phyloP scores from a whole-genome alignment of 53 echinoderm and acorn worm genomes.

The Stichopus horrens region DNA sequence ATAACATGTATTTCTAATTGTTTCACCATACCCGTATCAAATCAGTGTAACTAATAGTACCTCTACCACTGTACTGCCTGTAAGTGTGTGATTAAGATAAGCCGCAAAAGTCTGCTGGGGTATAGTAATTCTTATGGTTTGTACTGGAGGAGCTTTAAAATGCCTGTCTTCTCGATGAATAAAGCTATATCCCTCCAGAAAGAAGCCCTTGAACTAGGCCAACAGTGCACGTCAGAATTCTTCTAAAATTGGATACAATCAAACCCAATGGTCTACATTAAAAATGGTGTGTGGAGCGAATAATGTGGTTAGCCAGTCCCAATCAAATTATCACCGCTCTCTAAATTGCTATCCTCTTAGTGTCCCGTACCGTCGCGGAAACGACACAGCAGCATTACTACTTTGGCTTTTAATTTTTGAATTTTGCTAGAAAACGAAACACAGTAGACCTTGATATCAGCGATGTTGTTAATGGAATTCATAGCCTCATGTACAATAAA shows the following conservation, averaged over 20 bases:
- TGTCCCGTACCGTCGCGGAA: constrained; percentile 20
- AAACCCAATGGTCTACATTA: constrained; percentile 44
- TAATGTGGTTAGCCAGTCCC: constrained; percentile 42
- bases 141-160: too few species aligned
- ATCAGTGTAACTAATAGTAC: too few species aligned
- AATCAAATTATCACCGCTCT: constrained; percentile 43
- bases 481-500: not conserved
- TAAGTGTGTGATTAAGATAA: too few species aligned
- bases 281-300: constrained; percentile 44
- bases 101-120: too few species aligned
- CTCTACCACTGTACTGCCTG: too few species aligned
- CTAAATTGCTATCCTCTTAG: constrained; percentile 46
- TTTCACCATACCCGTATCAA: too few species aligned
- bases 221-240: constrained; percentile 43
- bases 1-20: too few species aligned
- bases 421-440: constrained; percentile 39
- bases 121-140: too few species aligned
- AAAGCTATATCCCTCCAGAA: not conserved
- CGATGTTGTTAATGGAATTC: not conserved
- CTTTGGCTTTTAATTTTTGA: constrained; percentile 41
- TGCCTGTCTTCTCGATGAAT: too few species aligned
- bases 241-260: constrained; percentile 44
- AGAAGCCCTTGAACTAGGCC: constrained; percentile 41
- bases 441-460: constrained; percentile 22
- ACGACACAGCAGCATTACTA: constrained; percentile 23